Evolutionary conservation across 1,140 invertebrate genomes (phyloP), one percentile per base, ranked within the genome.

Genomic region (Drosophila kepulauana): DNA sequence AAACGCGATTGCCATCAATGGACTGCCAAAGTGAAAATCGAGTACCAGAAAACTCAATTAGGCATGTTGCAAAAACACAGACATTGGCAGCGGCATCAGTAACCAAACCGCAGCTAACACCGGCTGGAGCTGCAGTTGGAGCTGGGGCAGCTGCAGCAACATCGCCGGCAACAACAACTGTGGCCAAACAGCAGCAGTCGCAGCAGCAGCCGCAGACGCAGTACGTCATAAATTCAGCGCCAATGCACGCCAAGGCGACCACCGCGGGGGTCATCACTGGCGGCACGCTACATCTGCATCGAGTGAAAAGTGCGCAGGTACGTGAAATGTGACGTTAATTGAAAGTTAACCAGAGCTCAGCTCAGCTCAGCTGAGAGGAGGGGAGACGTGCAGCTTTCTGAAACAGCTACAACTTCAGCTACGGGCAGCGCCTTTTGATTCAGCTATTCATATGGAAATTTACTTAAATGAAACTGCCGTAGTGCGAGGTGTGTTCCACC

Each of bases 41-140:
- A 78, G 70, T 88, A 88, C 74, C 74, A 88, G 84, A 88, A 88
- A 88, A 88, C 84, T 88, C 84, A 88, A 89, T 89, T 88, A 88
- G 80, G 69, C 84, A 77, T 88, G 75, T 69, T 62, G 85, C 78
- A 71, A 78, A 65, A 63, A 75, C 77, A 64, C 73, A 74, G 69
- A 51, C 64, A 56, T 1, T 52, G 41, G 7, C 46, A 16, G 1
- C 64, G 48, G 15, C 25, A 62, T 13, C 63, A 48, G 38, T 68
- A 58, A n/a, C 65, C 35, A 72, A 76, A 25, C 73, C 73, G 43
- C 81, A 75, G 61, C 46, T 57, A 52, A 57, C 63, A n/a, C 11
- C 8, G 10, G 25, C 33, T 10, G 7, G 6, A 16, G 20, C 3
- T 25, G 20, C 0, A 25, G 20, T 3, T 25, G 6, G 33, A 56